phyloP scores from a whole-genome alignment of 2,113 vertebrate genomes.

The Sapayoa aenigma region DNA sequence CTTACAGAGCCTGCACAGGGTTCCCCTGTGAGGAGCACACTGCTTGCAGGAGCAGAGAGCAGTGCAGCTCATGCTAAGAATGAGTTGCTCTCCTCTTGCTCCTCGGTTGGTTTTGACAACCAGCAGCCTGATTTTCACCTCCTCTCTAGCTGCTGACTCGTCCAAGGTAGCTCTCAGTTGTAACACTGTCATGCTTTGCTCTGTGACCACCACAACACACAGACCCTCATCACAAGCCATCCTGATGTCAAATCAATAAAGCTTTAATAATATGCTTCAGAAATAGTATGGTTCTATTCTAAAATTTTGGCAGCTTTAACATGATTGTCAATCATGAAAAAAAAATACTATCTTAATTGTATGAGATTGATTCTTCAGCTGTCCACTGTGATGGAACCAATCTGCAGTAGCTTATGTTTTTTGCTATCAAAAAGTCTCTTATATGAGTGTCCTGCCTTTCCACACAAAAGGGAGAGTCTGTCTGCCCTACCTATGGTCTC shows the following conservation, averaged over 20 bases:
- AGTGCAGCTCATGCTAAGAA: rapidly evolving
- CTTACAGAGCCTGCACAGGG: not conserved
- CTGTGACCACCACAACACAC: not conserved
- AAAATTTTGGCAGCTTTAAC: not conserved
- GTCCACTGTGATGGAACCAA: not conserved
- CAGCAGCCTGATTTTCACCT: not conserved
- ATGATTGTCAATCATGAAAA: not conserved
- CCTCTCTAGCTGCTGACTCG: not conserved
- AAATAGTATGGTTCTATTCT: not conserved
- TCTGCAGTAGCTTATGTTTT: not conserved
- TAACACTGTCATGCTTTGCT: too few relatives aligned
- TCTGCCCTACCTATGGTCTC: not conserved
- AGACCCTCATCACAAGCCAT: not conserved
- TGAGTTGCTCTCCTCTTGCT: not conserved
- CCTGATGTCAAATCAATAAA: not conserved
- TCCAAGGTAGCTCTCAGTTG: not conserved
- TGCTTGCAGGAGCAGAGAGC: not conserved
- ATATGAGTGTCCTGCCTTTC: not conserved
- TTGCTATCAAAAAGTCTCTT: not conserved
- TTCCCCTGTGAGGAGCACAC: not conserved
- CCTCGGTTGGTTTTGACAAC: not conserved
- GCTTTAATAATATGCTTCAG: not conserved
- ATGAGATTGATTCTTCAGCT: not conserved
- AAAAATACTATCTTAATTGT: too few relatives aligned
- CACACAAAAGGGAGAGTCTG: rapidly evolving